phyloP scores from a whole-genome alignment of 1,140 invertebrate genomes.

The Drosophila takahashii region DNA sequence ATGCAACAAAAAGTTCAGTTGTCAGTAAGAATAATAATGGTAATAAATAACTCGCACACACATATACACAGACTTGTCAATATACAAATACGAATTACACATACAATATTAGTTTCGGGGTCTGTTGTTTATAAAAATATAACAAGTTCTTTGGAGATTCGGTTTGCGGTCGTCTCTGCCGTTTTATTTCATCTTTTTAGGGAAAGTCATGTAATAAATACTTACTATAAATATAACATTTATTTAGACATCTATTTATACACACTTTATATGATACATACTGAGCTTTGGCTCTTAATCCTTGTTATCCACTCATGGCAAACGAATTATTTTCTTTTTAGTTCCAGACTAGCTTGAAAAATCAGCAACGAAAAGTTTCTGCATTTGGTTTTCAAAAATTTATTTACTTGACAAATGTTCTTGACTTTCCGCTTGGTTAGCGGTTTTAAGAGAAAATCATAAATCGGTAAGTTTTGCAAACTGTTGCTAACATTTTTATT shows the following conservation, averaged over 20 bases:
- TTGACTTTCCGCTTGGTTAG: slow-evolving; percentile 22
- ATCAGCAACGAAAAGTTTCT: slow-evolving; percentile 16
- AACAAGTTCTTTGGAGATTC: slow-evolving; percentile 76
- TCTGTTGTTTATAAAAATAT: slow-evolving; percentile 74
- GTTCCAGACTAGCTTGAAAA: slow-evolving; percentile 42
- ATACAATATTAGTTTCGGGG: slow-evolving; percentile 46
- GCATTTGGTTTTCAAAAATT: slow-evolving; percentile 7
- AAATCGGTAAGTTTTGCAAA: slow-evolving; percentile 28
- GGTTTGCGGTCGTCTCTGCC: slow-evolving; percentile 21
- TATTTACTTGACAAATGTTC: slow-evolving; percentile 35
- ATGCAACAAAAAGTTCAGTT: slow-evolving; percentile 51
- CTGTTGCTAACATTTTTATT: slow-evolving; percentile 23
- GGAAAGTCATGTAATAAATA: slow-evolving; percentile 62
- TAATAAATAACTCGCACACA: slow-evolving; percentile 62
- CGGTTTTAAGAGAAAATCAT: slow-evolving; percentile 31
- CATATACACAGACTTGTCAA: slow-evolving; percentile 31
- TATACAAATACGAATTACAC: slow-evolving; percentile 59
- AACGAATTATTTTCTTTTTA: slow-evolving; percentile 11
- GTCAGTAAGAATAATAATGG: slow-evolving; percentile 19
- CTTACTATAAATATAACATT: slow-evolving; percentile 64
- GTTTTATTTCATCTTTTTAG: slow-evolving; percentile 37
- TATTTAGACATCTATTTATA: slow-evolving; percentile 53
- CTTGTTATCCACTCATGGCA: slow-evolving; percentile 10
- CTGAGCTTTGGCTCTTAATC: slow-evolving; percentile 54
- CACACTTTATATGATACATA: slow-evolving; percentile 50